These are phyloP conservation scores for Melanostoma scalare DNA, from an alignment of 2,888 invertebrate species.

Conservation along the genomic window DNA sequence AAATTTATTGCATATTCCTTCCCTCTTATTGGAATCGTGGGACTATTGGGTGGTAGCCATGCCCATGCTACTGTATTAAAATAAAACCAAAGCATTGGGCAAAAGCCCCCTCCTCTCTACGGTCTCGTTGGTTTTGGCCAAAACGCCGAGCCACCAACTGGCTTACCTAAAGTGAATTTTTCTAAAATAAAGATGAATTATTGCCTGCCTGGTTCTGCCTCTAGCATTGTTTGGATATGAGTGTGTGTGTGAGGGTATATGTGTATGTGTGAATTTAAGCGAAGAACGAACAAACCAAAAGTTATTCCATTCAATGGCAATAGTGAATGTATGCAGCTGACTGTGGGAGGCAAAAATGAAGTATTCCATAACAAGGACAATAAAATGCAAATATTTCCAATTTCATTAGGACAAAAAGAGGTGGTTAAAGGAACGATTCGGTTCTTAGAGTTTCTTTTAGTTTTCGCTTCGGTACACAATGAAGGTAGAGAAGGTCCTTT, in stretches of 20 bases:
- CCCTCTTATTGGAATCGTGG: slow-evolving; percentile 55
- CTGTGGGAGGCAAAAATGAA: slow-evolving; percentile 57
- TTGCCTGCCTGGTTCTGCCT: slow-evolving; percentile 43
- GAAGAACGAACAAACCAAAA: slow-evolving; percentile 13
- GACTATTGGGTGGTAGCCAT: slow-evolving; percentile 9
- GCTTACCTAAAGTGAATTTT: slow-evolving; percentile 69
- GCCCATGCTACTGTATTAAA: slow-evolving; percentile 12
- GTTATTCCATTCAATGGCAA: slow-evolving; percentile 27
- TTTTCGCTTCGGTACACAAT: slow-evolving; percentile 1
- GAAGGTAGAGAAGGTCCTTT: neutral
- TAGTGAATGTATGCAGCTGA: slow-evolving; percentile 15
- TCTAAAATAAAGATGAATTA: slow-evolving; percentile 71
- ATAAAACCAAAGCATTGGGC: slow-evolving; percentile 30
- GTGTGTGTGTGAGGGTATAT: neutral
- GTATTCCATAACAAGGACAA: slow-evolving; percentile 70
- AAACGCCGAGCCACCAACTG: slow-evolving; percentile 46
- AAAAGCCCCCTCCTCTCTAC: slow-evolving; percentile 19
- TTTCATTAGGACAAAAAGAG: slow-evolving; percentile 48
- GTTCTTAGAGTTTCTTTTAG: slow-evolving; percentile 31
- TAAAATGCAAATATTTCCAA: slow-evolving; percentile 73
- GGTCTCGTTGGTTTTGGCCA: slow-evolving; percentile 26
- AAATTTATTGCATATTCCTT: slow-evolving; percentile 67
- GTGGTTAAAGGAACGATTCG: slow-evolving; percentile 30
- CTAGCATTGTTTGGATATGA: neutral
- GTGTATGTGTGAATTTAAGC: neutral